Conservation (phyloP, 2,113 vertebrate genomes). For the Hystrix cristata region DNA sequence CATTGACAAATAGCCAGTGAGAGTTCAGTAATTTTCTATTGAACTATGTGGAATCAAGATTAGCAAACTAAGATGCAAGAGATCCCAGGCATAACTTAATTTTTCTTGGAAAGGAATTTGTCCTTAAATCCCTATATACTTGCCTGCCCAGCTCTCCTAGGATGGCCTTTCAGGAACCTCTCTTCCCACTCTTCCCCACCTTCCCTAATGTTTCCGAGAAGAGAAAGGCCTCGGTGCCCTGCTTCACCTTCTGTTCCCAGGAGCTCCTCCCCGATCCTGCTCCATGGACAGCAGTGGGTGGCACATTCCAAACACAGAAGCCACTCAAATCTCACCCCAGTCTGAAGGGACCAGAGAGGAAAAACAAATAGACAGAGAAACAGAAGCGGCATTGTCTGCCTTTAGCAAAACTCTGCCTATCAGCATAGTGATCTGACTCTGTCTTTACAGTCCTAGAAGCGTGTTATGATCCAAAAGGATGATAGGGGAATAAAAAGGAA, state of each 20-base stretch:
- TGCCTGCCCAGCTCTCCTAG: not conserved
- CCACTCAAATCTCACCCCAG: not conserved
- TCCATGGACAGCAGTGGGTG: not conserved
- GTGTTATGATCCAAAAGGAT: not conserved
- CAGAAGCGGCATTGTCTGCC: not conserved
- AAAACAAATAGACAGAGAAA: conserved; percentile 11
- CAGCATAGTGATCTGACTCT: not conserved
- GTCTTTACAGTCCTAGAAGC: not conserved
- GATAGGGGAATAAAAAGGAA: not conserved
- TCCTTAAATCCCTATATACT: not conserved
- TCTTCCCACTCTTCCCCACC: not conserved
- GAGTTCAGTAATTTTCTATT: not conserved
- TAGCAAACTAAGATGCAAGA: not conserved
- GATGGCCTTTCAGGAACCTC: not conserved
- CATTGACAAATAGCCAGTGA: not conserved
- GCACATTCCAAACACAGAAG: not conserved
- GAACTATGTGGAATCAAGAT: not conserved
- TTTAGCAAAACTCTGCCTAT: not conserved
- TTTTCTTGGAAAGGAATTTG: not conserved
- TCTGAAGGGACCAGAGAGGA: not conserved
- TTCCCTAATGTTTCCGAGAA: not conserved
- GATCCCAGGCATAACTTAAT: not conserved
- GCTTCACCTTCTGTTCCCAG: not conserved
- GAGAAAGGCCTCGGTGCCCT: not conserved
- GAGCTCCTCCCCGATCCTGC: not conserved